Conservation (phyloP, 2,888 invertebrate species). For the Hypselothyrea guttata region DNA sequence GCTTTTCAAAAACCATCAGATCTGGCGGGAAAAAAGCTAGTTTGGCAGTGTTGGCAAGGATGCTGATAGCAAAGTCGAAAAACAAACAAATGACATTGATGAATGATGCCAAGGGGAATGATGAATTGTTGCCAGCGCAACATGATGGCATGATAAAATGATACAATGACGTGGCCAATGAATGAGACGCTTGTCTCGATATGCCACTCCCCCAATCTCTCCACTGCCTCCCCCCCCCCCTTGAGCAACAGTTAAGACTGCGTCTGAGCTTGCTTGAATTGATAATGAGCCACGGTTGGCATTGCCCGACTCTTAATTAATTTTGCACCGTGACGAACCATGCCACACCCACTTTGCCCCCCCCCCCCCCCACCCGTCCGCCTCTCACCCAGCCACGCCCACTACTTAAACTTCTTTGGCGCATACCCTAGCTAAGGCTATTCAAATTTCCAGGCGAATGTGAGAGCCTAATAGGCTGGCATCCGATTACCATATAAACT, state of each 20-base stretch:
- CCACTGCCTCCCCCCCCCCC: too few relatives aligned
- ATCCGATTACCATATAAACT: too few relatives aligned
- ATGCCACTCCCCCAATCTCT: constrained; percentile 1
- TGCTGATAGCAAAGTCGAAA: constrained; percentile 42
- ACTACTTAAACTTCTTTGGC: constrained; percentile 68
- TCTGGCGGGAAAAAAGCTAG: too few relatives aligned
- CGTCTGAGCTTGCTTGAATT: constrained; percentile 62
- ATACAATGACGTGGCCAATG: constrained; percentile 50
- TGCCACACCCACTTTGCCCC: too few relatives aligned
- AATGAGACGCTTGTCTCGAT: constrained; percentile 59
- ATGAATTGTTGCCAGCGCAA: constrained; percentile 58
- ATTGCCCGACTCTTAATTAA: constrained; percentile 62
- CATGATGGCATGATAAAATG: constrained; percentile 53
- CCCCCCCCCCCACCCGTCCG: constrained; percentile 1
- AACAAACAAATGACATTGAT: constrained; percentile 72
- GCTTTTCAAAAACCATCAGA: too few relatives aligned
- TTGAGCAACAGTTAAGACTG: constrained; percentile 7
- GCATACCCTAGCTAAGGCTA: neutral
- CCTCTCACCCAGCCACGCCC: constrained; percentile 64
- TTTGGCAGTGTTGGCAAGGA: neutral
- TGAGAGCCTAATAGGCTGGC: too few relatives aligned
- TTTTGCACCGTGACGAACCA: constrained; percentile 36
- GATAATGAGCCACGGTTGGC: constrained; percentile 62
- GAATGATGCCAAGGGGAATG: constrained; percentile 66
- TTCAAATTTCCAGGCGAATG: too few relatives aligned